Evolutionary conservation across 1,140 invertebrate genomes (phyloP).

Genomic region (Lordiphosa collinella): DNA sequence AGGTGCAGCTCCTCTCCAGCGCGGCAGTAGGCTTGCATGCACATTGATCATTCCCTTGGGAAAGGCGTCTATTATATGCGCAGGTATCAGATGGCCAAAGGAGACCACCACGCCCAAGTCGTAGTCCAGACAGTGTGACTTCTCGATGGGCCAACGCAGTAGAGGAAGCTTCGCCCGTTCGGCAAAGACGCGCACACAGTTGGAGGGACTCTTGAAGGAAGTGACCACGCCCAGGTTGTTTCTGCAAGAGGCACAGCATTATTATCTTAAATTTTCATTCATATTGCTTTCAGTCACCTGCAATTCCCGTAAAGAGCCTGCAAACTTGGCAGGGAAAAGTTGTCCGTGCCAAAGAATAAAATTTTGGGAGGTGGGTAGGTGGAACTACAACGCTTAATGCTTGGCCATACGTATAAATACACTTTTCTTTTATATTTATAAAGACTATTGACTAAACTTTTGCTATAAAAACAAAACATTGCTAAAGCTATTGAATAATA

Average conservation of each 20-base stretch:
- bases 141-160: conserved; percentile 82
- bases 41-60: conserved; percentile 93
- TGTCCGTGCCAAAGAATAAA: conserved; percentile 86
- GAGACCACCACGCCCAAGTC: conserved; percentile 86
- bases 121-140: conserved; percentile 78
- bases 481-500: conserved; percentile 31
- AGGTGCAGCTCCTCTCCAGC: conserved; percentile 91
- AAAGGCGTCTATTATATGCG: conserved; percentile 83
- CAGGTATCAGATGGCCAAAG: conserved; percentile 86
- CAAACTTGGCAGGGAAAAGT: conserved; percentile 85
- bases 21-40: conserved; percentile 93
- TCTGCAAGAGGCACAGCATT: background rate
- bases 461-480: conserved; percentile 34
- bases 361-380: conserved; percentile 30
- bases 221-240: conserved; percentile 82
- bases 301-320: conserved; percentile 80
- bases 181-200: conserved; percentile 79
- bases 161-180: conserved; percentile 80
- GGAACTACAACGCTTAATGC: conserved; percentile 1
- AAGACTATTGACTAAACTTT: conserved; percentile 34
- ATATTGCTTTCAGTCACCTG: conserved; percentile 55
- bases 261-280: background rate
- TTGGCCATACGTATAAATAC: background rate
- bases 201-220: conserved; percentile 80
- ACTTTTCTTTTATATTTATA: conserved; percentile 60